Conservation (phyloP, 2,113 vertebrate genomes). For the Rafetus swinhoei region DNA sequence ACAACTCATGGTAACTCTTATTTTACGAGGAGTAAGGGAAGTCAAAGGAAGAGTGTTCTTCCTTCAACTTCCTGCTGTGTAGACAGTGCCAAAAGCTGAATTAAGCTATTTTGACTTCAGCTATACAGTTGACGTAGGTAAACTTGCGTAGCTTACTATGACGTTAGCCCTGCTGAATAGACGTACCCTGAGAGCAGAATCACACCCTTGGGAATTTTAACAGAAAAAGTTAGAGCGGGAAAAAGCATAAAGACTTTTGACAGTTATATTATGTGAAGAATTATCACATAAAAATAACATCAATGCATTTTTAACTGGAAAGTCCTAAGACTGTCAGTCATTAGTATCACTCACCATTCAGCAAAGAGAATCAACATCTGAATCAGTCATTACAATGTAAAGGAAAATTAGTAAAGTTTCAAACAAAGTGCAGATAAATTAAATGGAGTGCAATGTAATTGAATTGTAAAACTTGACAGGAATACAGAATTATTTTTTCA, state of each 20-base stretch:
- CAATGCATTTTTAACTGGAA: constrained; percentile 40
- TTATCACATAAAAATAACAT: constrained; percentile 55
- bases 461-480: constrained; percentile 64
- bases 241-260: constrained; percentile 52
- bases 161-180: too few relatives aligned
- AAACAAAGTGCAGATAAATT: constrained; percentile 72
- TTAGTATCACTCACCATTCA: constrained; percentile 55
- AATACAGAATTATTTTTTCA: constrained; percentile 70
- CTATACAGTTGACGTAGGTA: too few relatives aligned
- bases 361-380: constrained; percentile 54
- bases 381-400: constrained; percentile 74
- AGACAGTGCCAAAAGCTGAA: too few relatives aligned
- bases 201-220: background rate
- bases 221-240: constrained; percentile 25
- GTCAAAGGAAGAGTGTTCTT: too few relatives aligned
- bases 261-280: constrained; percentile 52
- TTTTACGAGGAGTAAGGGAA: too few relatives aligned
- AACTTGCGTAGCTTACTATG: too few relatives aligned
- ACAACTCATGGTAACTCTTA: too few relatives aligned
- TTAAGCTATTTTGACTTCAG: too few relatives aligned
- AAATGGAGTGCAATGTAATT: constrained; percentile 68
- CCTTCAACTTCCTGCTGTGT: too few relatives aligned
- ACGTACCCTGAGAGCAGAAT: constrained; percentile 36
- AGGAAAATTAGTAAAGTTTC: constrained; percentile 75
- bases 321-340: constrained; percentile 50